Evolutionary conservation across 2,113 vertebrate genomes (phyloP).

Genomic region (Orcinus orca): DNA sequence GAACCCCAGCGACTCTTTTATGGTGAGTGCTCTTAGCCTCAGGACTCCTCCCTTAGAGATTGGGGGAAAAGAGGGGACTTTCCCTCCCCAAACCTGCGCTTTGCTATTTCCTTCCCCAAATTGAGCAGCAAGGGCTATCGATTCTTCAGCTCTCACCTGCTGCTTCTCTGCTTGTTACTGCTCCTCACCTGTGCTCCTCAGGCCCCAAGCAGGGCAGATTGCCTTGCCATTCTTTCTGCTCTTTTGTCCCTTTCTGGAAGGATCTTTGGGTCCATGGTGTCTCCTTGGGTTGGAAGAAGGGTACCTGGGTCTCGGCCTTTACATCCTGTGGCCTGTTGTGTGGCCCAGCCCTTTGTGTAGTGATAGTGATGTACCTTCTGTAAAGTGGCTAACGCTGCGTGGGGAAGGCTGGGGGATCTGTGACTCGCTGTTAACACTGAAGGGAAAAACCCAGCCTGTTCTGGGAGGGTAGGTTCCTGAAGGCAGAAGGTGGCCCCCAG

Average conservation of each 20-base stretch:
- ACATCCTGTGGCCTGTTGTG: not conserved
- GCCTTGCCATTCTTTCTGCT: not conserved
- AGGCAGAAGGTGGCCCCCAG: conserved; percentile 52
- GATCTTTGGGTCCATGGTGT: not conserved
- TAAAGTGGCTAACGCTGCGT: not conserved
- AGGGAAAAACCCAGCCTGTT: conserved; percentile 51
- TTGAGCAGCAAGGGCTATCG: not conserved
- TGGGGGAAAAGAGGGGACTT: conserved; percentile 63
- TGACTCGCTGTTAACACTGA: conserved; percentile 32
- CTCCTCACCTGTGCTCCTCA: conserved; percentile 33
- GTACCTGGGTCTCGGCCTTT: not conserved
- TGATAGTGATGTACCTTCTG: not conserved
- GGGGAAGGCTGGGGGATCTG: not conserved
- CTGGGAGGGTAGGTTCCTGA: conserved; percentile 46
- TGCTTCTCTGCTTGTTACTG: conserved; percentile 48
- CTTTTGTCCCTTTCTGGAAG: not conserved
- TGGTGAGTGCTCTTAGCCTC: conserved; percentile 83
- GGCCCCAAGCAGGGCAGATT: not conserved
- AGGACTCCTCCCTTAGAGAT: conserved; percentile 55
- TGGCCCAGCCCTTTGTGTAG: not conserved
- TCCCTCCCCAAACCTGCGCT: conserved; percentile 67
- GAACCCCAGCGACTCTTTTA: conserved; percentile 89
- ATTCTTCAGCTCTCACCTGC: conserved; percentile 36
- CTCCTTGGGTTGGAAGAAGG: not conserved
- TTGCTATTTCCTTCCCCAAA: conserved; percentile 69